Evolutionary conservation across 1,140 invertebrate species (phyloP).

Genomic region (Araneus ventricosus): DNA sequence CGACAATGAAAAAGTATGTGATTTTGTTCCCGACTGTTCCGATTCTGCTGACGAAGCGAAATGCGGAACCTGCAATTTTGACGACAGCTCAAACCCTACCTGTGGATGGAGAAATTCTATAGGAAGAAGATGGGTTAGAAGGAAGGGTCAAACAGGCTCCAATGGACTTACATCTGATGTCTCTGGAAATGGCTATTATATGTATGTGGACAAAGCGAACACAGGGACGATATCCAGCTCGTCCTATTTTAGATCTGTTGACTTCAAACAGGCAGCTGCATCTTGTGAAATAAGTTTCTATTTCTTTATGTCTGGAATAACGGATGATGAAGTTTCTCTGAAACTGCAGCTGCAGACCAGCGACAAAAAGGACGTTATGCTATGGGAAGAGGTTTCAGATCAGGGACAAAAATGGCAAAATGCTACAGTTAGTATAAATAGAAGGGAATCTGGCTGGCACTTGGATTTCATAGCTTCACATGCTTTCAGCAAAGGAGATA

Average conservation of each 20-base stretch:
- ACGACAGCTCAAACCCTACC: constrained; percentile 49
- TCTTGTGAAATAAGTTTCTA: constrained; percentile 69
- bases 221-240: constrained; percentile 41
- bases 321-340: constrained; percentile 53
- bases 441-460: constrained; percentile 57
- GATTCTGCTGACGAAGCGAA: constrained; percentile 74
- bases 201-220: constrained; percentile 61
- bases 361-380: constrained; percentile 16
- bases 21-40: constrained; percentile 74
- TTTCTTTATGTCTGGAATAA: constrained; percentile 69
- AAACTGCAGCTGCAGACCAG: constrained; percentile 36
- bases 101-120: constrained; percentile 75
- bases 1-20: constrained; percentile 61
- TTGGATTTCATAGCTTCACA: constrained; percentile 74
- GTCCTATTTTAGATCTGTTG: constrained; percentile 46
- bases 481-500: constrained; percentile 45
- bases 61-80: constrained; percentile 74
- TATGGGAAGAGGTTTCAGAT: constrained; percentile 58
- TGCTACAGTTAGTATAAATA: constrained; percentile 40
- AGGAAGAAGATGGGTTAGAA: constrained; percentile 65
- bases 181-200: constrained; percentile 65
- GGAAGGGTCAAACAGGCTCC: constrained; percentile 23
- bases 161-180: constrained; percentile 63
- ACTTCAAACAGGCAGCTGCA: constrained; percentile 46
- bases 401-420: constrained; percentile 68